phyloP scores from a whole-genome alignment of 2,113 vertebrate species.

The Myrmecophaga tridactyla region DNA sequence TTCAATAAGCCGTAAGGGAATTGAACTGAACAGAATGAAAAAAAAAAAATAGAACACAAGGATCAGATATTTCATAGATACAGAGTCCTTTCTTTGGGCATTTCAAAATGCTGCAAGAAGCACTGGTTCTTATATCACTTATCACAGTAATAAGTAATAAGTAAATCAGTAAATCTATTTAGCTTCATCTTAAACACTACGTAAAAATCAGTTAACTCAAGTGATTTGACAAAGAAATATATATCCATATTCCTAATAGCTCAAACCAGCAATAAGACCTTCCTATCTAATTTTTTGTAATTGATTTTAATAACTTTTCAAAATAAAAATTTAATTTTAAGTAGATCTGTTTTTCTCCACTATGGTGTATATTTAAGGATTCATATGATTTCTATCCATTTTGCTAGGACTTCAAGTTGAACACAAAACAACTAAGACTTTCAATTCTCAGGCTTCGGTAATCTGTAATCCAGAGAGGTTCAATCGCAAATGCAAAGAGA shows the following conservation, averaged over 20 bases:
- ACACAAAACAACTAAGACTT: background rate
- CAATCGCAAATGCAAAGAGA: background rate
- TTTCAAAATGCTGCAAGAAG: constrained; percentile 11
- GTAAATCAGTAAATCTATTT: background rate
- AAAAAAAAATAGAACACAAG: no score
- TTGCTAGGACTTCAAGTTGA: background rate
- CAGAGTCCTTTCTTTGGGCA: background rate
- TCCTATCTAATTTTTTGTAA: constrained; percentile 8
- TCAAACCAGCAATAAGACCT: constrained; percentile 2
- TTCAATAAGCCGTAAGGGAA: constrained; percentile 32
- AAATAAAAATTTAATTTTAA: constrained; percentile 8
- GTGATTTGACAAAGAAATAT: constrained; percentile 19
- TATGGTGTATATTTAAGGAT: constrained; percentile 1
- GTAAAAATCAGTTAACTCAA: background rate
- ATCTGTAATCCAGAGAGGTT: background rate
- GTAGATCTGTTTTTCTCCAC: background rate
- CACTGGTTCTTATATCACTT: background rate
- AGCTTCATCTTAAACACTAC: constrained; percentile 37
- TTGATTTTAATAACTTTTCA: fast-evolving
- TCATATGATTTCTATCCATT: background rate
- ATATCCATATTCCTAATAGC: background rate
- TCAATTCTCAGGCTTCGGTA: background rate
- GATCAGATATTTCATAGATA: background rate
- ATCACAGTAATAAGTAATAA: no score
- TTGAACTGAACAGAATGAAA: background rate